Percentiles rank a stretch among this genome's conserved stretches.
Conservation (phyloP, 2,797 vertebrate species). For the Lagocephalus sceleratus region DNA sequence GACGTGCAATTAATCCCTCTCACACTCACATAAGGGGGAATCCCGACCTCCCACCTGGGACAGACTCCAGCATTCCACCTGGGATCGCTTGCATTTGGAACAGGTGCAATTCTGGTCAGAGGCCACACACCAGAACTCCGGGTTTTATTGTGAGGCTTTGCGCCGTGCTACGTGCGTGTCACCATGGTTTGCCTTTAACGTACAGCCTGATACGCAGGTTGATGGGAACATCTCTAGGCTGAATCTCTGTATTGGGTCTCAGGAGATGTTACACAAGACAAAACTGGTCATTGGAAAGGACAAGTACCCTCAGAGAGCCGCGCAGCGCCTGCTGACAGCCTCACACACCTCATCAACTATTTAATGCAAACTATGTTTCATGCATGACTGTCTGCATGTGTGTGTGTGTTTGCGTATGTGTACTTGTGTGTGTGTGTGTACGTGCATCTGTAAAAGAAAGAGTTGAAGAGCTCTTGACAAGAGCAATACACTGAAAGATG, state of each 20-base stretch:
- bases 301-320: slow-evolving; percentile 52
- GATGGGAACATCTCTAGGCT: slow-evolving; percentile 30
- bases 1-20: too few relatives aligned
- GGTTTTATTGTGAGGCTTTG: too few relatives aligned
- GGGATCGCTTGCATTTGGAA: too few relatives aligned
- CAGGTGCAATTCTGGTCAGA: too few relatives aligned
- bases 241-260: slow-evolving; percentile 34
- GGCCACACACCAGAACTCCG: too few relatives aligned
- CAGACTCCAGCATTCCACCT: too few relatives aligned
- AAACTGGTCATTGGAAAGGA: slow-evolving; percentile 62
- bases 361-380: slow-evolving; percentile 68
- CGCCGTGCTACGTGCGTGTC: too few relatives aligned
- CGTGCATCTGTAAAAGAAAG: background rate
- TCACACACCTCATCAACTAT: slow-evolving; percentile 69
- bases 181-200: background rate
- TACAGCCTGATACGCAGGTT: slow-evolving; percentile 29
- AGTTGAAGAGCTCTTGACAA: slow-evolving; percentile 35
- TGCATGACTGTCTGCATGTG: slow-evolving; percentile 59
- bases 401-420: slow-evolving; percentile 20
- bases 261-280: slow-evolving; percentile 57
- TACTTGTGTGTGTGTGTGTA: slow-evolving; percentile 9
- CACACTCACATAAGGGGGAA: too few relatives aligned
- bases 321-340: slow-evolving; percentile 55
- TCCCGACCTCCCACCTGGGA: too few relatives aligned
- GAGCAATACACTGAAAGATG: slow-evolving; percentile 24